A percentile compares a stretch with the other conserved stretches of the same genome.
phyloP scores from a whole-genome alignment of 1,140 invertebrate species.

The Adelges cooleyi region DNA sequence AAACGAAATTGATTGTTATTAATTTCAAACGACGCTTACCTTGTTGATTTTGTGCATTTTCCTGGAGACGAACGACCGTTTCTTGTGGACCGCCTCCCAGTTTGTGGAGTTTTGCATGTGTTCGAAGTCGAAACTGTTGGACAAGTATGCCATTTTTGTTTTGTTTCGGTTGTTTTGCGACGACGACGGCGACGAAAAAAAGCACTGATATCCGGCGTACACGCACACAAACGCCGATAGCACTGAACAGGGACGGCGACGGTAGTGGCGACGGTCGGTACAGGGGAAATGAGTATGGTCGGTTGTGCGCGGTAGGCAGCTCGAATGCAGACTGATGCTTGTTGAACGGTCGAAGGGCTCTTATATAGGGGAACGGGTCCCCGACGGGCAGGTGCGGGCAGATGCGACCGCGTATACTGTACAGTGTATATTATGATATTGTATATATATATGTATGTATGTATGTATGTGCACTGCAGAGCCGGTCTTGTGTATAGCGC shows the following conservation, averaged over 20 bases:
- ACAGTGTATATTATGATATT: no score
- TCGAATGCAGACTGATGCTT: background rate
- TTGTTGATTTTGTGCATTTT: conserved; percentile 25
- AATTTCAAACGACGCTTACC: conserved; percentile 2
- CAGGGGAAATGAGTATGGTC: no score
- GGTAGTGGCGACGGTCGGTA: no score
- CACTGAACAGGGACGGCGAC: no score
- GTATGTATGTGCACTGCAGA: no score
- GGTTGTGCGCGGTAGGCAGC: background rate
- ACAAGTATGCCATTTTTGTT: background rate
- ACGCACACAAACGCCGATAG: no score
- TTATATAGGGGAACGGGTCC: background rate
- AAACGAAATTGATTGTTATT: no score
- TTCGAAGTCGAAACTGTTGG: conserved; percentile 23
- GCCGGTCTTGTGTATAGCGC: background rate
- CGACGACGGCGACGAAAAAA: no score
- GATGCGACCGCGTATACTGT: background rate
- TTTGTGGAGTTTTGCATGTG: conserved; percentile 23
- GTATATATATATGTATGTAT: no score
- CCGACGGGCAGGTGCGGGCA: conserved; percentile 17
- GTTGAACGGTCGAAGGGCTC: background rate
- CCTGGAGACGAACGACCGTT: conserved; percentile 18
- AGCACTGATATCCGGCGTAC: no score
- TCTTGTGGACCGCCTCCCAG: conserved; percentile 14
- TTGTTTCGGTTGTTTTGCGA: no score